Conservation (phyloP, 1,140 invertebrate genomes). For the Drosophila ogumai region DNA sequence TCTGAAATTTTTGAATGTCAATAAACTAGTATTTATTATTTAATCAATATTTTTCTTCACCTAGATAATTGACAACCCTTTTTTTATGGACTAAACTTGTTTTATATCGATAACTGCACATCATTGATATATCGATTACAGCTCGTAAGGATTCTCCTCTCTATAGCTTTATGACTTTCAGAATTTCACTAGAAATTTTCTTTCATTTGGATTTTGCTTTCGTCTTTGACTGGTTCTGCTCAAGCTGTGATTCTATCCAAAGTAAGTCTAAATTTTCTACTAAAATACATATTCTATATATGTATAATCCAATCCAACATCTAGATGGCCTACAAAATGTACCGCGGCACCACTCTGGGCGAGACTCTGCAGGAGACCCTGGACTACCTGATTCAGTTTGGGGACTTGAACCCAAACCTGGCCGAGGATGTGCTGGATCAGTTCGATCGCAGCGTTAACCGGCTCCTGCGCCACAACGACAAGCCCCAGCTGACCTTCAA, state of each 20-base stretch:
- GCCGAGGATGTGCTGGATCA: background rate
- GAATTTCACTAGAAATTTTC: background rate
- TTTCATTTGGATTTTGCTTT: background rate
- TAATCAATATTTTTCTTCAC: background rate
- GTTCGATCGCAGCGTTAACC: constrained; percentile 1
- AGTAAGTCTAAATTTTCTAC: background rate
- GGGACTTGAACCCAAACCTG: constrained; percentile 7
- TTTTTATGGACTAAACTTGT: background rate
- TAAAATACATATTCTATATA: background rate
- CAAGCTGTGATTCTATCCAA: background rate
- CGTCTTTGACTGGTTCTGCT: background rate
- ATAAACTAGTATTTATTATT: background rate
- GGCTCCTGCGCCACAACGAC: background rate
- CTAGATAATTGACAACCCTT: background rate
- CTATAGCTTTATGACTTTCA: background rate
- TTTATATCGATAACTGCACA: background rate
- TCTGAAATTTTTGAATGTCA: background rate
- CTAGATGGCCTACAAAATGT: constrained; percentile 2
- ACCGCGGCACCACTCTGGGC: background rate
- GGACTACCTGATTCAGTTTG: background rate
- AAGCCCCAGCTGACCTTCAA: background rate
- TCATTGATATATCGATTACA: background rate
- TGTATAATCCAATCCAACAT: background rate
- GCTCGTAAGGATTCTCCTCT: background rate
- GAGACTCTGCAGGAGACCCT: constrained; percentile 2